phyloP scores from a whole-genome alignment of 1,140 invertebrate species.

The Procambarus clarkii region DNA sequence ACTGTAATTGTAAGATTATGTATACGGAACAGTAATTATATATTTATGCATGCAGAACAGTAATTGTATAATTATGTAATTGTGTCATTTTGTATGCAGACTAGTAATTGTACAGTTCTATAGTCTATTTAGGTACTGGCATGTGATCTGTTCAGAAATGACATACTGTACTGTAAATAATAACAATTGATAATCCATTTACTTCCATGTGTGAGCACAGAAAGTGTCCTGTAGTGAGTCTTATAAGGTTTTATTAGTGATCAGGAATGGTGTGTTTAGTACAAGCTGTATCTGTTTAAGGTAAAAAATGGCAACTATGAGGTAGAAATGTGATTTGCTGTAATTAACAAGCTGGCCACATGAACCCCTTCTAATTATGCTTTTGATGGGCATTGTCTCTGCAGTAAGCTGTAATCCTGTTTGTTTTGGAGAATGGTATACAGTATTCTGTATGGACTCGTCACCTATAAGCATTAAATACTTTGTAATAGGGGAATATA shows the following conservation, averaged over 20 bases:
- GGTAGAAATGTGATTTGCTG: neutral
- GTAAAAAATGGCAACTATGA: neutral
- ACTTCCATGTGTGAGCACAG: neutral
- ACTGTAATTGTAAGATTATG: too few relatives aligned
- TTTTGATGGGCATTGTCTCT: neutral
- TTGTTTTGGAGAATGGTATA: too few relatives aligned
- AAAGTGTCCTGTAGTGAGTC: neutral
- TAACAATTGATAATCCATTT: neutral
- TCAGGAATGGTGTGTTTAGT: neutral
- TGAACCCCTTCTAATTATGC: neutral
- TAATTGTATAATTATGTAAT: too few relatives aligned
- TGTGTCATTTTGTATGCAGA: too few relatives aligned
- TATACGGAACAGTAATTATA: too few relatives aligned
- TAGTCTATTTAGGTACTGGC: too few relatives aligned
- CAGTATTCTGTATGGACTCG: too few relatives aligned
- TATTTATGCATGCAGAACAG: too few relatives aligned
- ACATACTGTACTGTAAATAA: neutral
- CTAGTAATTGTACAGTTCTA: too few relatives aligned
- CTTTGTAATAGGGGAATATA: too few relatives aligned
- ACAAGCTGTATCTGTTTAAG: neutral
- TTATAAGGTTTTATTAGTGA: neutral
- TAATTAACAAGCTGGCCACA: neutral
- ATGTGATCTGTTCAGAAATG: too few relatives aligned
- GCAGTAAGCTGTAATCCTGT: neutral
- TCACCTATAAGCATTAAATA: too few relatives aligned